phyloP scores from a whole-genome alignment of 2,797 vertebrate species.

The Coendou prehensilis region DNA sequence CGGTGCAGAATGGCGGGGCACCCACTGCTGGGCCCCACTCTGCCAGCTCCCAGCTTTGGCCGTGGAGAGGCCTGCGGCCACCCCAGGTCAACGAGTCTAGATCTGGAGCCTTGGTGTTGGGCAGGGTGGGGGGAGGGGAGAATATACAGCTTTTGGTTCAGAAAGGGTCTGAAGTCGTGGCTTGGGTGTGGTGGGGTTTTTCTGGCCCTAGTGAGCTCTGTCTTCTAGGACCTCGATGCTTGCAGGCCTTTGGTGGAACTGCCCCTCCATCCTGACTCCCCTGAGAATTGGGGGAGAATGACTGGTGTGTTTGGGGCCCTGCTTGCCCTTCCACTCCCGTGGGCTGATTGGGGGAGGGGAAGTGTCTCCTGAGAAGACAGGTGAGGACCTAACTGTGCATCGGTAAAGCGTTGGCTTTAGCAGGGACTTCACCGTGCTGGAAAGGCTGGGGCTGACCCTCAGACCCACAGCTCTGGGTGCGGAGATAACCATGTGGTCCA shows the following conservation, averaged over 20 bases:
- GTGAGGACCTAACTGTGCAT: neutral
- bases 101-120: neutral
- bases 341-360: neutral
- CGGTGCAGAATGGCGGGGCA: slow-evolving; percentile 56
- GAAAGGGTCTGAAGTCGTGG: neutral
- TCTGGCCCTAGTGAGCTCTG: neutral
- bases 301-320: neutral
- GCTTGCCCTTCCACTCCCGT: neutral
- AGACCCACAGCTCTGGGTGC: neutral
- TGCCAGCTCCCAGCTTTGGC: neutral
- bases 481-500: neutral
- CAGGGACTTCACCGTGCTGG: neutral
- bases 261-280: neutral
- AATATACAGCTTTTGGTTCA: neutral
- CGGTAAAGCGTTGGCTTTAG: neutral
- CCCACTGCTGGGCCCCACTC: neutral
- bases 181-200: neutral
- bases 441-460: neutral
- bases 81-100: slow-evolving; percentile 11
- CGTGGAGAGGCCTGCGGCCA: slow-evolving; percentile 4
- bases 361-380: neutral
- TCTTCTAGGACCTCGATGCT: neutral
- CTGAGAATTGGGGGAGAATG: neutral
- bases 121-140: neutral
- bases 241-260: neutral